phyloP scores from a whole-genome alignment of 2,797 vertebrate genomes.

The Enteromius radiatus region DNA sequence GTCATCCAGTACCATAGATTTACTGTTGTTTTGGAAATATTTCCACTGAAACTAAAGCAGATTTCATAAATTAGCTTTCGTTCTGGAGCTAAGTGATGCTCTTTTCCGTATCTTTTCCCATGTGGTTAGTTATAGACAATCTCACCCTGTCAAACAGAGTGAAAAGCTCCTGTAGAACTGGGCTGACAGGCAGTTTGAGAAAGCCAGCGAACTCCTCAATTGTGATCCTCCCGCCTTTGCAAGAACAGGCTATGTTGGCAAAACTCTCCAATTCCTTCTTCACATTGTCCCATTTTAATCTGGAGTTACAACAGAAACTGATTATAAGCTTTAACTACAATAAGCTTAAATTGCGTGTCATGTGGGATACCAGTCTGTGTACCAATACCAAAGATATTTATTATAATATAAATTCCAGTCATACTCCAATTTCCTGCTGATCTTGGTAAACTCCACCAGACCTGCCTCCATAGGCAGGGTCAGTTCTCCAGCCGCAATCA shows the following conservation, averaged over 20 bases:
- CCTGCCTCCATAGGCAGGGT: slow-evolving; percentile 98
- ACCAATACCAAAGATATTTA: not conserved
- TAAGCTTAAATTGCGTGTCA: not conserved
- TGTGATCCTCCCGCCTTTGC: slow-evolving; percentile 91
- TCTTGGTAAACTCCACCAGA: slow-evolving; percentile 97
- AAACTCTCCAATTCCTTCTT: slow-evolving; percentile 89
- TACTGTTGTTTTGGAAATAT: not conserved
- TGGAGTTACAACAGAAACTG: slow-evolving; percentile 61
- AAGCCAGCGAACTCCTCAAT: slow-evolving; percentile 90
- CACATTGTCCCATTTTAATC: slow-evolving; percentile 92
- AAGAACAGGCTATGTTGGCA: slow-evolving; percentile 85
- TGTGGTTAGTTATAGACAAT: slow-evolving; percentile 34
- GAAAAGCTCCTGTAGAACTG: slow-evolving; percentile 88
- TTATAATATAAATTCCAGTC: slow-evolving; percentile 29
- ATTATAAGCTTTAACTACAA: not conserved
- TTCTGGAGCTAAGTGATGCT: not conserved
- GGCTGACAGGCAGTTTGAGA: slow-evolving; percentile 89
- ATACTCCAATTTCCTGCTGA: slow-evolving; percentile 95
- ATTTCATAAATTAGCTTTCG: not conserved
- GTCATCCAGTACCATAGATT: not conserved
- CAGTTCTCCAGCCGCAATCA: slow-evolving; percentile 95
- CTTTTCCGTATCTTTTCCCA: not conserved
- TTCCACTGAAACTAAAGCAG: not conserved
- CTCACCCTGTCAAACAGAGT: slow-evolving; percentile 94
- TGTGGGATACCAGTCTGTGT: no score